Evolutionary conservation across 2,113 vertebrate genomes (phyloP), one percentile per base, ranked within the genome.

Genomic region (Oncorhynchus clarkii): DNA sequence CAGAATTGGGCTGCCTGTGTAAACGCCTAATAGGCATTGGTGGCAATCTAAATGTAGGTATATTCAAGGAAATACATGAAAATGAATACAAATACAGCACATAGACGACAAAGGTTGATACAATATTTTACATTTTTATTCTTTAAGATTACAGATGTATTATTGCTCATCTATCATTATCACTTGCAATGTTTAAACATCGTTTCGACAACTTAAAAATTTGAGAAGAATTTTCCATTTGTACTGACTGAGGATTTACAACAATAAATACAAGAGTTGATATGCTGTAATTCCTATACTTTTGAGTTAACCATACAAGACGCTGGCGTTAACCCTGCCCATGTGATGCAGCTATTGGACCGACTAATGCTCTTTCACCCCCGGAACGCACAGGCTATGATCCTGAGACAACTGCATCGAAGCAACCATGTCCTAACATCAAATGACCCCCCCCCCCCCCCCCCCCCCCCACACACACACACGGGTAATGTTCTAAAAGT

Each of bases 121-220:
- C 39, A 45, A 45, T 77, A 86, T 70, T 75, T 88, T 85, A 87
- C 79, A 85, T 86, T 89, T 93, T 94, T 93, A 92, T 82, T 91
- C 95, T 96, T 95, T 91, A 90, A 91, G 94, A 95, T 97, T 97
- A 98, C 96, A 98, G 94, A 94, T 92, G 95, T 45, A 45, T 45
- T 99, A 99, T 99, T 98, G 97, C 96, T 98, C 94, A 94, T 97
- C 95, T 97, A 98, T 93, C 92, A 94, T 95, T 94, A 95, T 96
- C 95, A 97, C 94, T 96, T 94, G 89, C 88, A 94, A 96, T 96
- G 95, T 94, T 96, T 93, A 93, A 96, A 95, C 91, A 95, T 85
- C 90, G 88, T 93, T 92, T 93, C 81, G 90, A 93, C 89, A 95
- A 94, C 80, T 91, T 82, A 89, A 88, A 90, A 89, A 86, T 92